Evolutionary conservation across 92 coral and sea anemone species (phyloP), one percentile per base, ranked within the genome.

Genomic region (Nematostella vectensis): DNA sequence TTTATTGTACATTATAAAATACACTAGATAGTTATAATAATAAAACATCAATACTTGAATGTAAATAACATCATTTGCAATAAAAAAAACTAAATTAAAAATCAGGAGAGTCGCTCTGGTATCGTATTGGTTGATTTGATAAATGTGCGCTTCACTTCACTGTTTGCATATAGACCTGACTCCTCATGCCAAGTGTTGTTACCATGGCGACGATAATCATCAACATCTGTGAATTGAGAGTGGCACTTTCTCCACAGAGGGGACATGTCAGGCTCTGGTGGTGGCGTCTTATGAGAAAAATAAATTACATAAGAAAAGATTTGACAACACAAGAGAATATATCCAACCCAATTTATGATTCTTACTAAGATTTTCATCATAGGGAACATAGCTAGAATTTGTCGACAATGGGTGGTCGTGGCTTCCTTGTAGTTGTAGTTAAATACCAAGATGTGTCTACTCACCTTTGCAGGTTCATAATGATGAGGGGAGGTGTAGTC

Each of bases 151-250:
- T 75, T 77, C 23, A 86, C 28, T 11, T 74, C 85, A 0, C 83
- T 59, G 69, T 78, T 93, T 11, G 84, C 93, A 57, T 93, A 93
- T 8, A 74, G 57, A 36, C 94, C 99, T 23, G 84, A 49, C 58
- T 93, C 89, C 42, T 93, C 68, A 11, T 87, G 96, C 99, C 99
- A 93, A 28, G 83, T 93, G 79, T 93, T 93, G 68, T 60, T 49
- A 13, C 99, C 96, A 65, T 59, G 94, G 67, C 80, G 87, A 29
- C 99, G 75, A 40, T 87, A 75, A 69, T 93, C 99, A 59, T 93
- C 94, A 0, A 93, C 96, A 25, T 93, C 99, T 8, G 94, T 86
- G 56, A 93, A 93, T 53, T 93, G 99, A 6, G 99, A 93, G 47
- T 86, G 99, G 36, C 96, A 93, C 61, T 79, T 93, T 38, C 70